Evolutionary conservation across 2,113 vertebrate species (phyloP).

Genomic region (Zosterops japonicus): DNA sequence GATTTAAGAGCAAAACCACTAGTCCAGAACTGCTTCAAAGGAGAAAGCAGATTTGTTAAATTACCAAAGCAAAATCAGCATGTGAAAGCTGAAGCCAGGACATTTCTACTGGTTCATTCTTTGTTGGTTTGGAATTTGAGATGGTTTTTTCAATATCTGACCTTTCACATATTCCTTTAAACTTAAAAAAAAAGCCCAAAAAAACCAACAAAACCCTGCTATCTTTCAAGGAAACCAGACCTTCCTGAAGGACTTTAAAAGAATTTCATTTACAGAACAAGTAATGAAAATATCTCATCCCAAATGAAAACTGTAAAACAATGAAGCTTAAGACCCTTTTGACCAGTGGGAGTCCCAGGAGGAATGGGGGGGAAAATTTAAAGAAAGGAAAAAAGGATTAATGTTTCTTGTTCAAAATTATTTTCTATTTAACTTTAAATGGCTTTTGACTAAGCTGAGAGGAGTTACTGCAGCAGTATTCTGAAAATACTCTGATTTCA

Average conservation of each 20-base stretch:
- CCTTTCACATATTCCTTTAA: not conserved
- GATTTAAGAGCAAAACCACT: not conserved
- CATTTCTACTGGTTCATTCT: not conserved
- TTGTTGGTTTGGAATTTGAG: not conserved
- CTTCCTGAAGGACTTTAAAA: not conserved
- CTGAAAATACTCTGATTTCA: not conserved
- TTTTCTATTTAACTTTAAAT: not conserved
- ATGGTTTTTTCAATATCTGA: not conserved
- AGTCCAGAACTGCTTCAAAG: not conserved
- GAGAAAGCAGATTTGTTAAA: not conserved
- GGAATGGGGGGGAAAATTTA: rapidly evolving
- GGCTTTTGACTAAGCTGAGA: not conserved
- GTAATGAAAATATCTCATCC: not conserved
- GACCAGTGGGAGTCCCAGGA: not conserved
- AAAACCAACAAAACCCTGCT: not conserved
- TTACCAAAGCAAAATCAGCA: not conserved
- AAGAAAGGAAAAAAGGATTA: not conserved
- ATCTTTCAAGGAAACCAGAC: not conserved
- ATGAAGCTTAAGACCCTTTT: not conserved
- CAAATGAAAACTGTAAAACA: not conserved
- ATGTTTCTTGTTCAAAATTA: not conserved
- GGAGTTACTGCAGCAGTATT: not conserved
- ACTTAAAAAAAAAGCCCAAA: not conserved
- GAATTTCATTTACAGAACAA: not conserved
- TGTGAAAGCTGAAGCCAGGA: not conserved